Conservation (phyloP, 2,797 vertebrate species). For the Brachyrhaphis roseni region DNA sequence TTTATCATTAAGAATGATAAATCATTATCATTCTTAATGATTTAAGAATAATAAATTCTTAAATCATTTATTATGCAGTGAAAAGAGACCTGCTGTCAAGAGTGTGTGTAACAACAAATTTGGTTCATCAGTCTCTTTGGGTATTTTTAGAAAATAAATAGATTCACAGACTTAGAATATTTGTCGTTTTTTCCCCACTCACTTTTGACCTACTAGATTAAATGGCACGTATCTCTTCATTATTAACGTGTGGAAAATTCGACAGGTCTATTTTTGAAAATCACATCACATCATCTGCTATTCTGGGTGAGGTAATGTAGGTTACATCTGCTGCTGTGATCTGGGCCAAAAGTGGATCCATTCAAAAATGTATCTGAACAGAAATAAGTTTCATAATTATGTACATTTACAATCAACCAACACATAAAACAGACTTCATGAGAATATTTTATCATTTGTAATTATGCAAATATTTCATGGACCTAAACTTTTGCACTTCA, state of each 20-base stretch:
- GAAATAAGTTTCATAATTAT: conserved; percentile 13
- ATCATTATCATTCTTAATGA: too few relatives aligned
- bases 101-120: background rate
- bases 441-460: background rate
- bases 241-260: conserved; percentile 54
- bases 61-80: background rate
- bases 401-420: background rate
- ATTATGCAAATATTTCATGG: background rate
- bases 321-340: conserved; percentile 72
- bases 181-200: conserved; percentile 12
- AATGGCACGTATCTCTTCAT: conserved; percentile 1
- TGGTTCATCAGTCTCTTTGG: conserved; percentile 2
- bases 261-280: conserved; percentile 71
- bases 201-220: conserved; percentile 20
- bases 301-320: conserved; percentile 71
- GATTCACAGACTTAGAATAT: background rate
- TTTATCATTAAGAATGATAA: too few relatives aligned
- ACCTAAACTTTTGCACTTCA: background rate
- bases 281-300: conserved; percentile 62
- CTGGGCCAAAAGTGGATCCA: conserved; percentile 37
- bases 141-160: conserved; percentile 8
- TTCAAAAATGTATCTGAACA: conserved; percentile 22
- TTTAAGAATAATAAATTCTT: too few relatives aligned
- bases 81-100: background rate
- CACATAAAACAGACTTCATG: background rate